Percentiles rank a stretch among this genome's conserved stretches.
phyloP scores from a whole-genome alignment of 2,113 vertebrate genomes.

The Hypanus sabinus region DNA sequence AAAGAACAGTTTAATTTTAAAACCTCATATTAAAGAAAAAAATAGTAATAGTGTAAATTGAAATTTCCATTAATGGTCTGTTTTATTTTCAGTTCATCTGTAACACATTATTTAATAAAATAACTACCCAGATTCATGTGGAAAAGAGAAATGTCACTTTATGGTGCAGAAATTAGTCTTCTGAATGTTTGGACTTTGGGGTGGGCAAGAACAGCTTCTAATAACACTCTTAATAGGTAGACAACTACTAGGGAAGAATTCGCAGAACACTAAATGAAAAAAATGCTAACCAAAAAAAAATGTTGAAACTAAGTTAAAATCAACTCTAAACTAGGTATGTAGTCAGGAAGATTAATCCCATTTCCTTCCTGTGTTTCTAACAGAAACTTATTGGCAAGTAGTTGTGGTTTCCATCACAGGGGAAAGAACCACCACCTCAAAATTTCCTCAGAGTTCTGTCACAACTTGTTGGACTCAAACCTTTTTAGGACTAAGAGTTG shows the following conservation, averaged over 20 bases:
- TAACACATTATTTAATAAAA: neutral
- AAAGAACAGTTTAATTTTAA: constrained; percentile 6
- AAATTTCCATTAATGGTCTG: neutral
- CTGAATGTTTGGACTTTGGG: neutral
- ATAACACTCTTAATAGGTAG: neutral
- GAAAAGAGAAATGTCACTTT: neutral
- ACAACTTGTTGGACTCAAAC: neutral
- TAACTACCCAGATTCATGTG: neutral
- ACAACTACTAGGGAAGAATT: neutral
- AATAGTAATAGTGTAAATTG: neutral
- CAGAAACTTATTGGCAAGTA: neutral
- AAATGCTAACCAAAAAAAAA: neutral
- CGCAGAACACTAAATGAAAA: neutral
- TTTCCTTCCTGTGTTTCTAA: constrained; percentile 9
- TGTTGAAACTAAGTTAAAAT: neutral
- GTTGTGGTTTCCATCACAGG: neutral
- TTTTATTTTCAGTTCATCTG: neutral
- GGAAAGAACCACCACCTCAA: neutral
- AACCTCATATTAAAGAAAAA: neutral
- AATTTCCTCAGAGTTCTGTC: neutral
- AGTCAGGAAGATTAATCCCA: neutral
- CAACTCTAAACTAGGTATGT: neutral
- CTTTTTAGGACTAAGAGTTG: neutral
- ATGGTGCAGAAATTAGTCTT: neutral
- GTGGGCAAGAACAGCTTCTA: neutral